Percentiles rank a stretch among this genome's conserved stretches.
phyloP scores from a whole-genome alignment of 2,113 vertebrate species.

The Boulengerochromis microlepis region DNA sequence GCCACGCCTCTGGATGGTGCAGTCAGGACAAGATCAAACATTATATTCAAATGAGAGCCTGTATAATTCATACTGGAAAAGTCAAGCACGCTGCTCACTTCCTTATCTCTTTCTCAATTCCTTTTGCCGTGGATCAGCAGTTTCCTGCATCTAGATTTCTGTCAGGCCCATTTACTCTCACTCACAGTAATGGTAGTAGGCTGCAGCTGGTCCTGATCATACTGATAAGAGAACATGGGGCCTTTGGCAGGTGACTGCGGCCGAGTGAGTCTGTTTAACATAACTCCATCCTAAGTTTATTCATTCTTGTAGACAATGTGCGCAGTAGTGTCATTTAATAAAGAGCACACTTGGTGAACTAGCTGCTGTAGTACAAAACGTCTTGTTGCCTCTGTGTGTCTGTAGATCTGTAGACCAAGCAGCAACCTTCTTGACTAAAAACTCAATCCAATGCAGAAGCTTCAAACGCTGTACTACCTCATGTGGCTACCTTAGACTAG shows the following conservation, averaged over 20 bases:
- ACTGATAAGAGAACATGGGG: neutral
- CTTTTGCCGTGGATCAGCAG: neutral
- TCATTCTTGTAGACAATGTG: neutral
- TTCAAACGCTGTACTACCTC: neutral
- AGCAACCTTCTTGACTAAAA: neutral
- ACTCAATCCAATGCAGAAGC: neutral
- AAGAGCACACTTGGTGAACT: slow-evolving; percentile 19
- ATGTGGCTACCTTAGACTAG: neutral
- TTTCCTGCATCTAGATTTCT: neutral
- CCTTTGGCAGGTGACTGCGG: slow-evolving; percentile 1
- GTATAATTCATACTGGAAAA: slow-evolving; percentile 50
- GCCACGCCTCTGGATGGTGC: slow-evolving; percentile 45
- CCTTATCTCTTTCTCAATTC: slow-evolving; percentile 6
- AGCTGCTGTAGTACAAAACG: neutral
- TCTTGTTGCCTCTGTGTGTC: neutral
- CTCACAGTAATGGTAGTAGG: neutral
- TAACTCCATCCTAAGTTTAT: neutral
- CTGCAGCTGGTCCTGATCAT: neutral
- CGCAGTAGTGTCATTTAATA: neutral
- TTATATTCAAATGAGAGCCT: slow-evolving; percentile 49
- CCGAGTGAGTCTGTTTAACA: slow-evolving; percentile 1
- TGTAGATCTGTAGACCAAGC: neutral
- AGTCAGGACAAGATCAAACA: slow-evolving; percentile 63
- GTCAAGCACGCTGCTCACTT: slow-evolving; percentile 3
- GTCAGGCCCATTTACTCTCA: neutral